Base-by-base conservation (phyloP, 1,140 invertebrate genomes). In the Drosophila kepulauana region DNA sequence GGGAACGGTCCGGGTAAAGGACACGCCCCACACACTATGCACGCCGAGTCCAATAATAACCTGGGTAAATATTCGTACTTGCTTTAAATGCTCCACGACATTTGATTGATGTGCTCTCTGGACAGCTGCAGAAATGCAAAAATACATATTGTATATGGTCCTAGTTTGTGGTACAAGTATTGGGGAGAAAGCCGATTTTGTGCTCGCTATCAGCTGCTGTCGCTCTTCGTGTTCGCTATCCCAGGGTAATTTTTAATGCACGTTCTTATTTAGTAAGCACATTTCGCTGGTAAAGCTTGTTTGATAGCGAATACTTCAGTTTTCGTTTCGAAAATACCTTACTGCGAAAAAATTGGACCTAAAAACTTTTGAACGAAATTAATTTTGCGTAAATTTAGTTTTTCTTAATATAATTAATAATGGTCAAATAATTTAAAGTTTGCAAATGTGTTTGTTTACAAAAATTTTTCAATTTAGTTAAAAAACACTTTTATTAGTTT, bases 101-200 rank as follows among this genome's bases (percentile, higher is more conserved):
- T 86, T 86, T 86, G 82, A 86, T 86, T 86, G 82, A 86, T 86
- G 79, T 86, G 54, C 57, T 25, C 66, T 48, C 67, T 49, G 80
- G 79, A 87, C 82, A 82, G 82, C 82, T 81, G 79, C 64, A 79
- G 35, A 86, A 87, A 69, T 79, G 79, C 68, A 86, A 71, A 86
- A 67, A 43, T 57, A 70, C 43, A 57, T 54, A 33, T 61, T 62
- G 48, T 64, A 20, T 28, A 7, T 43, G 11, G 38, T 67, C 7
- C 35, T 0, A 3, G 35, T 8, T 2, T 38, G 35, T 10, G 35
- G 35, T 10, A 38, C 8, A 38, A 3, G 8, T 25, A 25, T 52
- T 82, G 67, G 41, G 54, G 54, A 4, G 35, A 41, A 41, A 57
- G 13, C 35, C 35, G 54, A 57, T 13, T 41, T 41, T 8, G 10